Conservation (phyloP, 2,888 invertebrate species). For the Monochamus alternatus region DNA sequence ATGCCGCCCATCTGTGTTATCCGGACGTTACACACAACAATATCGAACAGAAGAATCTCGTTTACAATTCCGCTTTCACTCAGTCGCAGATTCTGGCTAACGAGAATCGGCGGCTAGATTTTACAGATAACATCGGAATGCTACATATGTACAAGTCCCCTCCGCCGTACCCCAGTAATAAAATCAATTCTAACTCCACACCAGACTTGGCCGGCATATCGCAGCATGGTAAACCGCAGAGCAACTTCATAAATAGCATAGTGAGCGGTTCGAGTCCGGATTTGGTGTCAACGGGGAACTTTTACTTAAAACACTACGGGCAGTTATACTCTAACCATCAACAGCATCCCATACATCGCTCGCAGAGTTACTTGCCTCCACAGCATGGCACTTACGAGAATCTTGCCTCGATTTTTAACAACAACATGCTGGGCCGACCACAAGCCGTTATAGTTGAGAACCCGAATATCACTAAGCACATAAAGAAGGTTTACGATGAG, state of each 20-base stretch:
- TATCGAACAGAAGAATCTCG: slow-evolving; percentile 64
- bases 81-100: slow-evolving; percentile 61
- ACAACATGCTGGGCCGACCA: slow-evolving; percentile 65
- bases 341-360: slow-evolving; percentile 66
- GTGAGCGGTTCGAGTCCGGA: slow-evolving; percentile 86
- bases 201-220: slow-evolving; percentile 87
- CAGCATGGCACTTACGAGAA: slow-evolving; percentile 78
- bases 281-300: slow-evolving; percentile 81
- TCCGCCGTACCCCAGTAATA: slow-evolving; percentile 86
- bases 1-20: slow-evolving; percentile 71
- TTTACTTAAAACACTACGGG: slow-evolving; percentile 71
- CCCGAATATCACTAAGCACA: slow-evolving; percentile 75
- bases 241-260: slow-evolving; percentile 69
- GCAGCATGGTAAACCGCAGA: slow-evolving; percentile 70
- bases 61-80: slow-evolving; percentile 56
- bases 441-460: slow-evolving; percentile 74
- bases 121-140: slow-evolving; percentile 73
- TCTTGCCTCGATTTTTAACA: slow-evolving; percentile 76
- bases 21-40: slow-evolving; percentile 79
- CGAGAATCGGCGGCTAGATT: slow-evolving; percentile 63
- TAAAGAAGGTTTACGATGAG: slow-evolving; percentile 77
- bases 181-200: slow-evolving; percentile 87
- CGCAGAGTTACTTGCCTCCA: slow-evolving; percentile 68
- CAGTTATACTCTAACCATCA: slow-evolving; percentile 61
- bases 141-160: slow-evolving; percentile 86